Evolutionary conservation across 2,797 vertebrate species (phyloP).

Genomic region (Lithobates pipiens): DNA sequence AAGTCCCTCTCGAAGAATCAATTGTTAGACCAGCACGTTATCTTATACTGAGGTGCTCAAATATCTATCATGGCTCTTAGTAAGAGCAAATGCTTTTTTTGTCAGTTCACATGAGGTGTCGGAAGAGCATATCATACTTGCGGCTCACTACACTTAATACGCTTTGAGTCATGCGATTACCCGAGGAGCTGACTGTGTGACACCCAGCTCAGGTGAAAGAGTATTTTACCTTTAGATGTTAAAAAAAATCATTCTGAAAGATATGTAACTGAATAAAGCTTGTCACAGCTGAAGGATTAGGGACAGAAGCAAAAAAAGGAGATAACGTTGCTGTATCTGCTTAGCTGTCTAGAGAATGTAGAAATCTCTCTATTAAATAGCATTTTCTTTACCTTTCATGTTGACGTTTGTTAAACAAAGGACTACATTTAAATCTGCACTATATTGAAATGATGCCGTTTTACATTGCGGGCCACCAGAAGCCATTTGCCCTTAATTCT

Average conservation of each 20-base stretch:
- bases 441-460: neutral
- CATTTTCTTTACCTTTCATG: neutral
- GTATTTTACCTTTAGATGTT: constrained; percentile 21
- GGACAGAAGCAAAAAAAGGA: constrained; percentile 1
- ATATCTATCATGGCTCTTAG: neutral
- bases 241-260: constrained; percentile 4
- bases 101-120: neutral
- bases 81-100: neutral
- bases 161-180: neutral
- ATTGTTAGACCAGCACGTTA: neutral
- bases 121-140: neutral
- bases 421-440: neutral
- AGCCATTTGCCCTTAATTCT: neutral
- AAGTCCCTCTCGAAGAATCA: neutral
- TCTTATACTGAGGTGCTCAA: neutral
- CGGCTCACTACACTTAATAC: neutral
- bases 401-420: neutral
- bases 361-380: constrained; percentile 12
- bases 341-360: constrained; percentile 5
- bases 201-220: constrained; percentile 11
- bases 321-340: constrained; percentile 1
- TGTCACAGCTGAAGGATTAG: constrained; percentile 30
- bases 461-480: neutral
- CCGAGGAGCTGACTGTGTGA: constrained; percentile 16
- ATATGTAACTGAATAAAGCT: constrained; percentile 35